Conservation (phyloP, 2,797 vertebrate species). For the Coluber constrictor region DNA sequence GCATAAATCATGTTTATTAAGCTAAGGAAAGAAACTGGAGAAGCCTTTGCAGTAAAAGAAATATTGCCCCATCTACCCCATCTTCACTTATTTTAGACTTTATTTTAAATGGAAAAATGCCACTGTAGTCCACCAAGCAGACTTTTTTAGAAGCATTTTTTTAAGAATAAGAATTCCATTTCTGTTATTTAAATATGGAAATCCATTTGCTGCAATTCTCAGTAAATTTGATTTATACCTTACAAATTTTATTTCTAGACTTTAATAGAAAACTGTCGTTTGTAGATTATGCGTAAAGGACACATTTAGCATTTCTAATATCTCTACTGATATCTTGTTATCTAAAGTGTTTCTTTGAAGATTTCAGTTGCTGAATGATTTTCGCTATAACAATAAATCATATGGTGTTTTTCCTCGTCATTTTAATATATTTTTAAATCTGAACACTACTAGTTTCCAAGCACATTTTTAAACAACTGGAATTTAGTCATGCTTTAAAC, state of each 20-base stretch:
- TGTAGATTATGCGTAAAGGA: not conserved
- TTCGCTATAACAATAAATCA: not conserved
- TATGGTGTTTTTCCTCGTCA: not conserved
- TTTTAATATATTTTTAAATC: slow-evolving; percentile 45
- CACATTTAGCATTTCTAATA: slow-evolving; percentile 22
- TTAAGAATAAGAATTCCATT: not conserved
- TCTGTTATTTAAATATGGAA: slow-evolving; percentile 8
- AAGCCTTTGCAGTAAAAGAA: slow-evolving; percentile 8
- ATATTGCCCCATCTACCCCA: slow-evolving; percentile 28
- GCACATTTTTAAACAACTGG: slow-evolving; percentile 37
- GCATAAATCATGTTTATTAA: slow-evolving; percentile 65
- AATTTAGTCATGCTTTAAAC: slow-evolving; percentile 24
- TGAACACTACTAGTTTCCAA: slow-evolving; percentile 30
- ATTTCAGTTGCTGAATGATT: slow-evolving; percentile 19
- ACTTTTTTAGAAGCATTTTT: slow-evolving; percentile 33
- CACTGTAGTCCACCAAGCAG: not conserved
- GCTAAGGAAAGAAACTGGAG: slow-evolving; percentile 46
- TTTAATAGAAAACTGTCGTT: not conserved
- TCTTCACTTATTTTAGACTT: slow-evolving; percentile 28
- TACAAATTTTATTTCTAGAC: not conserved
- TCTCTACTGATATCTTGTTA: slow-evolving; percentile 7
- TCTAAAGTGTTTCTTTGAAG: slow-evolving; percentile 38
- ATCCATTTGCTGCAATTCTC: not conserved
- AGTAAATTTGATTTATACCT: slow-evolving; percentile 21
- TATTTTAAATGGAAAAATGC: slow-evolving; percentile 26